phyloP scores from a whole-genome alignment of 2,888 invertebrate genomes.

The Temnothorax ravouxi region DNA sequence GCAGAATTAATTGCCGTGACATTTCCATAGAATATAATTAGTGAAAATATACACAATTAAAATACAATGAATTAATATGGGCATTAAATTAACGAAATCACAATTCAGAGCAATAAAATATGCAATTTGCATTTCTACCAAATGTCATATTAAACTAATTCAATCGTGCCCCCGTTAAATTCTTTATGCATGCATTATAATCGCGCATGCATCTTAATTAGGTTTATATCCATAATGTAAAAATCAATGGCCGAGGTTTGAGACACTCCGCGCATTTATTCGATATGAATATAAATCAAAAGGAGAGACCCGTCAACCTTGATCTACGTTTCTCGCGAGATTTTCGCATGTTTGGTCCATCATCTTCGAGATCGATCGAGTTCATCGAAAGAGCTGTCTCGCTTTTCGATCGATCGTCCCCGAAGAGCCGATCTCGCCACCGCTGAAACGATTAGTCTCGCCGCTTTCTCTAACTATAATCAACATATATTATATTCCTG shows the following conservation, averaged over 20 bases:
- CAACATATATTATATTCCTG: constrained; percentile 50
- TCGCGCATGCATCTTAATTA: constrained; percentile 20
- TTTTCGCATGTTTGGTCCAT: constrained; percentile 43
- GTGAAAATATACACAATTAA: constrained; percentile 41
- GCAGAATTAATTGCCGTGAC: constrained; percentile 42
- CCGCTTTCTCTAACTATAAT: constrained; percentile 52
- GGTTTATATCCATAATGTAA: background rate
- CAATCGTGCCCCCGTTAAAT: constrained; percentile 3
- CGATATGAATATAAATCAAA: background rate
- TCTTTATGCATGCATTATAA: constrained; percentile 13
- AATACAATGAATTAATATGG: constrained; percentile 44
- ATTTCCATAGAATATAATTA: constrained; percentile 43
- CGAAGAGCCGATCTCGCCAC: constrained; percentile 42
- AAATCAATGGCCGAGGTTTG: background rate
- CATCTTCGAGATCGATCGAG: constrained; percentile 41
- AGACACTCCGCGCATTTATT: background rate
- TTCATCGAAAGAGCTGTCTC: background rate
- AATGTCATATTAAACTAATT: constrained; percentile 38
- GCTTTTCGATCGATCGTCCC: constrained; percentile 29
- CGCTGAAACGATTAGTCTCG: constrained; percentile 32
- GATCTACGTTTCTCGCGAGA: constrained; percentile 20
- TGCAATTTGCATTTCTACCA: constrained; percentile 31
- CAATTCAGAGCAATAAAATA: constrained; percentile 31
- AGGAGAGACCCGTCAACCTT: constrained; percentile 12
- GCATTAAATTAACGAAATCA: constrained; percentile 31